Evolutionary conservation across 2,888 invertebrate species (phyloP).

Genomic region (Apodemia mormo): DNA sequence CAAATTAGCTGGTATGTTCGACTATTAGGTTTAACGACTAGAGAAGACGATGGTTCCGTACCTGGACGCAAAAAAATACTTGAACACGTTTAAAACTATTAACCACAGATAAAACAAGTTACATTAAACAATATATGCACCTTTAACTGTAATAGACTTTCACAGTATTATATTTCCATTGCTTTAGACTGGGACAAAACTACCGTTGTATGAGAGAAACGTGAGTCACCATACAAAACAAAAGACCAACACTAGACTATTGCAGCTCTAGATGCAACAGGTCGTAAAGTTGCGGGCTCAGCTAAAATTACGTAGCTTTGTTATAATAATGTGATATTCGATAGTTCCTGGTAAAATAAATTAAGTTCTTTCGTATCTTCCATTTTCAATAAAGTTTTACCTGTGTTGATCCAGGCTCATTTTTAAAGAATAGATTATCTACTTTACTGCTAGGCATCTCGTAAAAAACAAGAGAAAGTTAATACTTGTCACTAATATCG

Average conservation of each 20-base stretch:
- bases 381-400: no score
- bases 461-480: no score
- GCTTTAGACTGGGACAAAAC: slow-evolving; percentile 5
- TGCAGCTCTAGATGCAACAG: slow-evolving; percentile 51
- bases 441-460: no score
- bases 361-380: no score
- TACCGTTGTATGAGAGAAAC: slow-evolving; percentile 29
- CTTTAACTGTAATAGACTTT: slow-evolving; percentile 8
- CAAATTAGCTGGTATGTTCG: no score
- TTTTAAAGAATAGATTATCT: no score
- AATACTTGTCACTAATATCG: no score
- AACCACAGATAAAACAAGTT: not conserved
- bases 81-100: no score
- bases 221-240: slow-evolving; percentile 31
- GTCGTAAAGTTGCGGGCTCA: slow-evolving; percentile 64
- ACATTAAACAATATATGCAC: not conserved
- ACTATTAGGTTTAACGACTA: no score
- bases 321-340: slow-evolving; percentile 61
- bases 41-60: no score
- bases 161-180: slow-evolving; percentile 17
- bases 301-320: slow-evolving; percentile 68
- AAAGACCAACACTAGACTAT: slow-evolving; percentile 36
- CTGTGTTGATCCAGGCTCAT: no score
- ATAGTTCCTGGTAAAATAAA: slow-evolving; percentile 47
- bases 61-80: no score